Percentiles rank a stretch among this genome's conserved stretches.
phyloP scores from a whole-genome alignment of 2,113 vertebrate genomes.

The Serilophus lunatus region DNA sequence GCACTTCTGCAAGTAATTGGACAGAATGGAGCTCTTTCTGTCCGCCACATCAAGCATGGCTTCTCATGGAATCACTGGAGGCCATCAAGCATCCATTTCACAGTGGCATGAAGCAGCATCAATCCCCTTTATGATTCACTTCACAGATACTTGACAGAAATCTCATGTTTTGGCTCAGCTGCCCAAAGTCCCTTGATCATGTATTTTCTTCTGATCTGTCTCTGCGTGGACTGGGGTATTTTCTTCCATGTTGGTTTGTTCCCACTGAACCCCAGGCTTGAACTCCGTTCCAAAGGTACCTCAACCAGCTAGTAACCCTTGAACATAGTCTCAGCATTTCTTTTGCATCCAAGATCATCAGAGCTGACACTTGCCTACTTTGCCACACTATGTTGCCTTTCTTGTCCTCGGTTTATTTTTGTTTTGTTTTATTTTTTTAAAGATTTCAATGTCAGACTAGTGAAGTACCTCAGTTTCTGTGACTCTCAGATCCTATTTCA shows the following conservation, averaged over 20 bases:
- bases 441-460: neutral
- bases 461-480: neutral
- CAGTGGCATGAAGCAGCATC: neutral
- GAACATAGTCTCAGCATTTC: neutral
- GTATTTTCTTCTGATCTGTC: neutral
- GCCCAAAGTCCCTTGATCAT: neutral
- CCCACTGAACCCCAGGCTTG: neutral
- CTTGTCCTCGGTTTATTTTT: neutral
- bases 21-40: neutral
- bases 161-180: neutral
- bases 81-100: neutral
- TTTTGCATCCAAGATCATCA: neutral
- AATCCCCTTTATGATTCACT: neutral
- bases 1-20: neutral
- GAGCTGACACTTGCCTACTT: neutral
- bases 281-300: neutral
- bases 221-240: neutral
- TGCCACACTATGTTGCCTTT: neutral
- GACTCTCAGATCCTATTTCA: neutral
- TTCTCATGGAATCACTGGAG: neutral
- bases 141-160: neutral
- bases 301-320: neutral
- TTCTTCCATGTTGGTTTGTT: neutral
- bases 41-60: neutral
- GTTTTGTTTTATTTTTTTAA: neutral